A percentile compares a stretch with the other conserved stretches of the same genome.
These are phyloP conservation scores for Drosophila setifemur DNA, from an alignment of 1,140 invertebrate species.

Conservation along the genomic window DNA sequence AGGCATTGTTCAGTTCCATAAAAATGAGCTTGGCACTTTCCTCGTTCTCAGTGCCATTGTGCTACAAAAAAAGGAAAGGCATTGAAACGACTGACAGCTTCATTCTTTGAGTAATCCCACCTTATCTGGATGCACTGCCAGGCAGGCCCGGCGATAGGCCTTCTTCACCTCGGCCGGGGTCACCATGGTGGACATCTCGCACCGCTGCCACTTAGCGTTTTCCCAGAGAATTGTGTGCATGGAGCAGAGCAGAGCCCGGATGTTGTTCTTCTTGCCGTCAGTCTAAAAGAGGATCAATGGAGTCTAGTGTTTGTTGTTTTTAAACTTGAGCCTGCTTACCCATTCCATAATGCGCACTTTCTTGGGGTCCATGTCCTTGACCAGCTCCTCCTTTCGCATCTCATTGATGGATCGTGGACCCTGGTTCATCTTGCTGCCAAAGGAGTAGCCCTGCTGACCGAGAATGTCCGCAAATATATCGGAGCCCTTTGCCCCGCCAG, in stretches of 20 bases:
- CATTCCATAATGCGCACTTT: conserved; percentile 92
- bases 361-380: conserved; percentile 95
- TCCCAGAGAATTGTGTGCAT: conserved; percentile 97
- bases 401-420: conserved; percentile 95
- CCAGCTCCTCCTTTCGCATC: conserved; percentile 94
- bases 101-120: conserved; percentile 84
- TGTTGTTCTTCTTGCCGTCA: conserved; percentile 98
- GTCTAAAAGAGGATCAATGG: conserved; percentile 88
- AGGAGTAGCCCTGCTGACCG: conserved; percentile 93
- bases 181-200: conserved; percentile 97
- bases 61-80: conserved; percentile 86
- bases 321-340: conserved; percentile 83
- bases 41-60: conserved; percentile 94
- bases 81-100: background rate
- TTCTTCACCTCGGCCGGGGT: conserved; percentile 96
- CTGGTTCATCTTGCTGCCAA: conserved; percentile 88
- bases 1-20: conserved; percentile 99
- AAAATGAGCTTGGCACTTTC: conserved; percentile 98
- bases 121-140: conserved; percentile 99
- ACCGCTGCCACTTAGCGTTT: conserved; percentile 94
- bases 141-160: conserved; percentile 96
- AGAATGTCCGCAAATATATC: conserved; percentile 96
- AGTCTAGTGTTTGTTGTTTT: background rate
- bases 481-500: conserved; percentile 82
- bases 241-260: conserved; percentile 96